Conservation (phyloP, 2,888 invertebrate genomes). For the Agapostemon virescens region DNA sequence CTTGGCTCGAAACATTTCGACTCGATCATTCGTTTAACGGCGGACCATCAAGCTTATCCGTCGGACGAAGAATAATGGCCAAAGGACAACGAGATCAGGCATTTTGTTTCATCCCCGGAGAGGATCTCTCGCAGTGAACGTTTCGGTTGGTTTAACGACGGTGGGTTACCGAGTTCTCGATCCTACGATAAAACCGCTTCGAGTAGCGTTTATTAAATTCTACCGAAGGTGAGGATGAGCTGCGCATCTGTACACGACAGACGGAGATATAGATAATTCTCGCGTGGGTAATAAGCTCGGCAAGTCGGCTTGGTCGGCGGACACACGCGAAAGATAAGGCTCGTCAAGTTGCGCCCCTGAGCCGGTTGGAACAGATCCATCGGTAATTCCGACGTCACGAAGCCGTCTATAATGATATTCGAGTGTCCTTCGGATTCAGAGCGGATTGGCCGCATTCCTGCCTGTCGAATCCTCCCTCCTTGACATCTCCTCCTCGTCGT, state of each 20-base stretch:
- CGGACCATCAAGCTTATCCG: neutral
- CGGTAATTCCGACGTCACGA: slow-evolving; percentile 10
- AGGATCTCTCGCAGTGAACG: neutral
- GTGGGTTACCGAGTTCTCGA: neutral
- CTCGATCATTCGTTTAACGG: neutral
- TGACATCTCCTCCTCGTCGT: slow-evolving; percentile 18
- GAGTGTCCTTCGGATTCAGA: neutral
- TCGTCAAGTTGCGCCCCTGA: slow-evolving; percentile 1
- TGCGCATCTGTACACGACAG: too few relatives aligned
- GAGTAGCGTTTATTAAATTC: neutral
- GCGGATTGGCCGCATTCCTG: slow-evolving; percentile 2
- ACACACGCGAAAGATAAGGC: slow-evolving; percentile 31
- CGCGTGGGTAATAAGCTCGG: slow-evolving; percentile 32
- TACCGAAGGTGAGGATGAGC: neutral
- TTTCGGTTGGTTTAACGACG: neutral
- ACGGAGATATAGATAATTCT: neutral
- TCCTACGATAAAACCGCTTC: neutral
- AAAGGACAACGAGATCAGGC: neutral
- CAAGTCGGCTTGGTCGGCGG: neutral
- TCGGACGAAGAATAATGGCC: neutral
- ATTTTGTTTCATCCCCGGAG: neutral
- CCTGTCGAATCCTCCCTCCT: neutral
- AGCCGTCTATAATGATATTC: slow-evolving; percentile 21
- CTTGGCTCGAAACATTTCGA: neutral
- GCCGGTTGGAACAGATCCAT: slow-evolving; percentile 2